A percentile compares a stretch with the other conserved stretches of the same genome.
Conservation (phyloP, 2,888 invertebrate species). For the Argyresthia goedartella region DNA sequence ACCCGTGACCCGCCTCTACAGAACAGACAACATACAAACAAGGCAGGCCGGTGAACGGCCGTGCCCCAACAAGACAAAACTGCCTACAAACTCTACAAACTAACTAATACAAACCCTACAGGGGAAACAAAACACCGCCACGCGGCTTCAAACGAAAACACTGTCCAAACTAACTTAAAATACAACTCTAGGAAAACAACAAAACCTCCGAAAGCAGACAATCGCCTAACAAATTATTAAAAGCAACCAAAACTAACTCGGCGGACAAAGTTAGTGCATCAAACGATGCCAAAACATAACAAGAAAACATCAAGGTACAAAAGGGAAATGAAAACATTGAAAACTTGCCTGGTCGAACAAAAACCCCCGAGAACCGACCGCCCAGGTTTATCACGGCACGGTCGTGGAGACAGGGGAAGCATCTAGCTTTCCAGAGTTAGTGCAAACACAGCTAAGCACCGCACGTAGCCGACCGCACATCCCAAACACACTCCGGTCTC, state of each 20-base stretch:
- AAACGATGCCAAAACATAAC: background rate
- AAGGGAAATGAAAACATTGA: too few species aligned
- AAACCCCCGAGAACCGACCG: background rate
- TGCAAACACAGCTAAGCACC: slow-evolving; percentile 25
- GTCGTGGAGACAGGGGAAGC: background rate
- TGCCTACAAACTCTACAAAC: slow-evolving; percentile 42
- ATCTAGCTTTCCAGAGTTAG: slow-evolving; percentile 16
- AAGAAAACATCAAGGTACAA: slow-evolving; percentile 10
- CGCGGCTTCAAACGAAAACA: slow-evolving; percentile 38
- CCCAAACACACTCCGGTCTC: slow-evolving; percentile 54
- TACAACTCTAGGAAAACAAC: slow-evolving; percentile 29
- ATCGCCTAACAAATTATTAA: slow-evolving; percentile 11
- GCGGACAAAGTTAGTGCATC: background rate
- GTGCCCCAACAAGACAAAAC: slow-evolving; percentile 34
- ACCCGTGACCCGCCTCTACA: slow-evolving; percentile 20
- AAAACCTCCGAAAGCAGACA: slow-evolving; percentile 15
- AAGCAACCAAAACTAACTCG: slow-evolving; percentile 15
- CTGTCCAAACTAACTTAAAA: slow-evolving; percentile 34
- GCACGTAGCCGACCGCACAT: slow-evolving; percentile 57
- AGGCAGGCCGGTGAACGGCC: slow-evolving; percentile 22
- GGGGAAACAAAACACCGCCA: slow-evolving; percentile 21
- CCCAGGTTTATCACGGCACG: background rate
- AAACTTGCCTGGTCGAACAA: slow-evolving; percentile 12
- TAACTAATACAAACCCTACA: slow-evolving; percentile 16
- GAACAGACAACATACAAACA: slow-evolving; percentile 40